phyloP scores from a whole-genome alignment of 1,140 invertebrate genomes.

The Lysiphlebus fabarum region DNA sequence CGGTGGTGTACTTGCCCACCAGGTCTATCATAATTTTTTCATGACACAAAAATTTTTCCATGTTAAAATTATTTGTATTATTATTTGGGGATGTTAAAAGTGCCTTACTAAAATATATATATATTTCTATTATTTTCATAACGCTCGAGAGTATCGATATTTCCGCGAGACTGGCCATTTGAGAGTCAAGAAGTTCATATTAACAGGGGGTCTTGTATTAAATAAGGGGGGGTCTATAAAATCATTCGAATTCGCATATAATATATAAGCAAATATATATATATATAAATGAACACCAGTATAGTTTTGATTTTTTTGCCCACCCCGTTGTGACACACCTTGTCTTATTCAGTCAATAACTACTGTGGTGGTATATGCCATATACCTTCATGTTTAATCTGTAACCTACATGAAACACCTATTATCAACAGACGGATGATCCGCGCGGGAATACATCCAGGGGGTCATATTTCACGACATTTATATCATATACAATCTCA shows the following conservation, averaged over 20 bases:
- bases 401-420: slow-evolving; percentile 24
- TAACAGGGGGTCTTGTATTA: slow-evolving; percentile 9
- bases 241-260: slow-evolving; percentile 8
- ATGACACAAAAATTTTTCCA: slow-evolving; percentile 17
- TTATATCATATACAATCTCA: too few relatives aligned
- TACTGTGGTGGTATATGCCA: too few relatives aligned
- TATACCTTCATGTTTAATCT: too few relatives aligned
- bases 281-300: slow-evolving; percentile 20
- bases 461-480: slow-evolving; percentile 28
- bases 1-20: slow-evolving; percentile 33
- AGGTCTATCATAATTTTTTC: slow-evolving; percentile 24
- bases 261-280: too few relatives aligned
- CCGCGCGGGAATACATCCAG: slow-evolving; percentile 44
- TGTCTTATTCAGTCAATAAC: too few relatives aligned
- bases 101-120: too few relatives aligned
- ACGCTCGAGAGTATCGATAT: slow-evolving; percentile 41
- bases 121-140: slow-evolving; percentile 23
- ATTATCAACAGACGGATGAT: slow-evolving; percentile 43
- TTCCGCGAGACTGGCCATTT: slow-evolving; percentile 45
- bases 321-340: too few relatives aligned
- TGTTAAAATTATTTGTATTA: slow-evolving; percentile 9
- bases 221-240: slow-evolving; percentile 17
- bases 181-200: slow-evolving; percentile 29
- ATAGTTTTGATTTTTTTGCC: slow-evolving; percentile 25
- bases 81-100: too few relatives aligned